Evolutionary conservation across 2,888 invertebrate species (phyloP).

Genomic region (Polymixis lichenea): DNA sequence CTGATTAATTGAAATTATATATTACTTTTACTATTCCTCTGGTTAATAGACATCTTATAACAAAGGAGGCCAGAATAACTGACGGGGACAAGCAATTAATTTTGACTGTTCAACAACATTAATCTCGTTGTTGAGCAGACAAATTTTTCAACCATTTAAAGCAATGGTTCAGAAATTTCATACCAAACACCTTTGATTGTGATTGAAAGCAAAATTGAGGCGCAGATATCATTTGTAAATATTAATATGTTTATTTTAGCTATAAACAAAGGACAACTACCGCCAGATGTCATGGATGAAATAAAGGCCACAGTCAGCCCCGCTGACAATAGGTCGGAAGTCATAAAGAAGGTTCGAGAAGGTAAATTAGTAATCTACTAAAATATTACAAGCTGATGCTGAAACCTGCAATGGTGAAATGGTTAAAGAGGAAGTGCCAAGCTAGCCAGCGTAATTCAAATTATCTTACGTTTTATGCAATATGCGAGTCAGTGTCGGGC

Average conservation of each 20-base stretch:
- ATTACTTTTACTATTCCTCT: too few relatives aligned
- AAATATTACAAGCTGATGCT: background rate
- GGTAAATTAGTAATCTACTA: conserved; percentile 11
- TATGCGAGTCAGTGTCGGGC: too few relatives aligned
- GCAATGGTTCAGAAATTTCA: background rate
- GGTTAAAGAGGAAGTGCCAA: too few relatives aligned
- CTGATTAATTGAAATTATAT: too few relatives aligned
- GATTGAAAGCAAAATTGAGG: too few relatives aligned
- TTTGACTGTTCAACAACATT: background rate
- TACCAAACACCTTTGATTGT: background rate
- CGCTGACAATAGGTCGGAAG: conserved; percentile 42
- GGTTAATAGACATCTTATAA: too few relatives aligned
- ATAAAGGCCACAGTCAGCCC: conserved; percentile 14
- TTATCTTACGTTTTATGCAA: too few relatives aligned
- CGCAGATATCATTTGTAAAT: background rate
- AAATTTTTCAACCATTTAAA: background rate
- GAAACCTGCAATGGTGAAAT: background rate
- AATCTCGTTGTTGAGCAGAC: background rate
- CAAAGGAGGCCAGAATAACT: too few relatives aligned
- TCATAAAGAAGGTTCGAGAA: conserved; percentile 38
- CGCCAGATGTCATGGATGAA: conserved; percentile 39
- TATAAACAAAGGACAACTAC: conserved; percentile 28
- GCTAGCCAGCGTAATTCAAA: too few relatives aligned
- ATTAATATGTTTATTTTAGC: conserved; percentile 19
- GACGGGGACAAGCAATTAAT: too few relatives aligned